Percentiles rank a stretch among this genome's conserved stretches.
Evolutionary conservation across 1,140 invertebrate species (phyloP).

Genomic region (Papilio glaucus): DNA sequence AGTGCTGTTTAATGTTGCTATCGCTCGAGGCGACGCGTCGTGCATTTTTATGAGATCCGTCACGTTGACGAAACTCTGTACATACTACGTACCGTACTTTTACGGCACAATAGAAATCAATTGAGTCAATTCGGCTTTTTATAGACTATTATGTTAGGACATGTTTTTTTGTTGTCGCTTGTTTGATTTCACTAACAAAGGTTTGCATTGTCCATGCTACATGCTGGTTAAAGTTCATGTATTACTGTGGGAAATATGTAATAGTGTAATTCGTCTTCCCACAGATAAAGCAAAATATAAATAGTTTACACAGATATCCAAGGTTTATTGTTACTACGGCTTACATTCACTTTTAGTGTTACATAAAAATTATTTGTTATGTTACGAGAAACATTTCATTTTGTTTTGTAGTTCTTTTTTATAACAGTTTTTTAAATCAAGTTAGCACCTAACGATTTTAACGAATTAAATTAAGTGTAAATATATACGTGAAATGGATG

Average conservation of each 20-base stretch:
- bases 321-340: constrained; percentile 5
- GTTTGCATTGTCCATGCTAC: constrained; percentile 8
- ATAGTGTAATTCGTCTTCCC: constrained; percentile 16
- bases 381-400: not conserved
- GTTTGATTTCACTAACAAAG: constrained; percentile 23
- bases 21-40: constrained; percentile 42
- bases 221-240: constrained; percentile 3
- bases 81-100: constrained; percentile 36
- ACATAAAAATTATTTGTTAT: constrained; percentile 19
- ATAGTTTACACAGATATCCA: constrained; percentile 3
- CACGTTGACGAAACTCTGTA: constrained; percentile 42
- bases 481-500: too few species aligned
- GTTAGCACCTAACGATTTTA: not conserved
- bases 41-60: constrained; percentile 48
- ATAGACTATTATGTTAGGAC: constrained; percentile 21
- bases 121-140: constrained; percentile 31
- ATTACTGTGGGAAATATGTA: constrained; percentile 13
- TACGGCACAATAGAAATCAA: constrained; percentile 46
- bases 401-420: not conserved
- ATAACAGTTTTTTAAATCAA: not conserved
- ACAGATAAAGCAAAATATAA: constrained; percentile 8
- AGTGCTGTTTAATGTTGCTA: not conserved
- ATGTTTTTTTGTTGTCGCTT: constrained; percentile 22
- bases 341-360: constrained; percentile 12
- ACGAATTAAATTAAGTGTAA: not conserved